phyloP scores from a whole-genome alignment of 2,113 vertebrate genomes.

The Sander lucioperca region DNA sequence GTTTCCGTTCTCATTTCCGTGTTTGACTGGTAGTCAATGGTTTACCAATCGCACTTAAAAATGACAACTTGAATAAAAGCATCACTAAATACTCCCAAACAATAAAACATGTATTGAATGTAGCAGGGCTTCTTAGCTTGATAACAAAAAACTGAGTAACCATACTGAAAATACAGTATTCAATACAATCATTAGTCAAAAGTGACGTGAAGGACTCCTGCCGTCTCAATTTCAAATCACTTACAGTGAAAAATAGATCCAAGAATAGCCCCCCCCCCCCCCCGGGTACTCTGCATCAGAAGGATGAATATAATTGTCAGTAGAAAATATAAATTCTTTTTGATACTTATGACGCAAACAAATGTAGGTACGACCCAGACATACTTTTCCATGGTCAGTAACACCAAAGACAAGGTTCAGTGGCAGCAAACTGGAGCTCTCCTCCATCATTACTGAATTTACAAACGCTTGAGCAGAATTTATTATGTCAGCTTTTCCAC shows the following conservation, averaged over 20 bases:
- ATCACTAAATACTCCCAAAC: background rate
- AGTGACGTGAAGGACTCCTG: background rate
- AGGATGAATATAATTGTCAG: background rate
- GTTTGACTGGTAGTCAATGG: background rate
- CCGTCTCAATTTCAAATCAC: background rate
- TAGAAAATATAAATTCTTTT: background rate
- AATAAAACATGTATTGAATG: background rate
- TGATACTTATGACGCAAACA: background rate
- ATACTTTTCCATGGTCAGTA: background rate
- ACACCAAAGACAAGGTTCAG: background rate
- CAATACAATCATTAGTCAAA: background rate
- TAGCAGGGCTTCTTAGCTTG: background rate
- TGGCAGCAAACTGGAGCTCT: background rate
- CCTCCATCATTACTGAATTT: background rate
- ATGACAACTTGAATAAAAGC: no score
- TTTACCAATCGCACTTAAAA: no score
- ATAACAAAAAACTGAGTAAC: background rate
- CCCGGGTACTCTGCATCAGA: background rate
- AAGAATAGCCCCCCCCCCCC: background rate
- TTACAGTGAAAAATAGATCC: background rate
- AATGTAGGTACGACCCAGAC: background rate
- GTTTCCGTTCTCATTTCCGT: background rate
- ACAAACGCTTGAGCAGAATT: background rate
- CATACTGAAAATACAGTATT: background rate
- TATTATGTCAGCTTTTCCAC: background rate